Evolutionary conservation across 2,888 invertebrate species (phyloP).

Genomic region (Stictocephala bisonia): DNA sequence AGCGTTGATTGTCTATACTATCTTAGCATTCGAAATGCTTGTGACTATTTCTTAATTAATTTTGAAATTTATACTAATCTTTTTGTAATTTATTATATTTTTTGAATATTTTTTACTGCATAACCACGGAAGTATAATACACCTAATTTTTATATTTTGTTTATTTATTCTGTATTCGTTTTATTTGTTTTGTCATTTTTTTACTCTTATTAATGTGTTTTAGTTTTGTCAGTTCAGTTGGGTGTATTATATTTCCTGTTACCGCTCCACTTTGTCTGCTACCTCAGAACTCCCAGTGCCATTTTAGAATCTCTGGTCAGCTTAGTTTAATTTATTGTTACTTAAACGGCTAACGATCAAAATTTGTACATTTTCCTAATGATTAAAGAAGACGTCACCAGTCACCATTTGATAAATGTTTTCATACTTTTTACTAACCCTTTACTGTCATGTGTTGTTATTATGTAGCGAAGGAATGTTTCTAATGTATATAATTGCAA

Average conservation of each 20-base stretch:
- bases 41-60: too few species aligned
- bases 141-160: constrained; percentile 12
- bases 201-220: background rate
- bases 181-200: background rate
- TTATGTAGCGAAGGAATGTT: too few species aligned
- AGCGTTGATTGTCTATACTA: too few species aligned
- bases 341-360: constrained; percentile 22
- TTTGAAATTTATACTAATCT: too few species aligned
- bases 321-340: constrained; percentile 22
- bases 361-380: constrained; percentile 40
- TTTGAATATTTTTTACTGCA: background rate
- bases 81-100: too few species aligned
- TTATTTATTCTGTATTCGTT: background rate
- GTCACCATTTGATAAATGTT: constrained; percentile 12
- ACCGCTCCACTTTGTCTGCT: too few species aligned
- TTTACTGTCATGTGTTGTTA: too few species aligned
- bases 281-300: constrained; percentile 27
- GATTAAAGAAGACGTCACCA: constrained; percentile 22
- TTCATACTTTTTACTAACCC: too few species aligned
- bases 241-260: constrained; percentile 35
- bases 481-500: too few species aligned
- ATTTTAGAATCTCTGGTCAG: constrained; percentile 36
- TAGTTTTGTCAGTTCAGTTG: background rate
- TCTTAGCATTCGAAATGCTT: too few species aligned
- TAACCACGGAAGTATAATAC: constrained; percentile 38